Conservation (phyloP, 2,797 vertebrate genomes). For the Enteromius treurensis region DNA sequence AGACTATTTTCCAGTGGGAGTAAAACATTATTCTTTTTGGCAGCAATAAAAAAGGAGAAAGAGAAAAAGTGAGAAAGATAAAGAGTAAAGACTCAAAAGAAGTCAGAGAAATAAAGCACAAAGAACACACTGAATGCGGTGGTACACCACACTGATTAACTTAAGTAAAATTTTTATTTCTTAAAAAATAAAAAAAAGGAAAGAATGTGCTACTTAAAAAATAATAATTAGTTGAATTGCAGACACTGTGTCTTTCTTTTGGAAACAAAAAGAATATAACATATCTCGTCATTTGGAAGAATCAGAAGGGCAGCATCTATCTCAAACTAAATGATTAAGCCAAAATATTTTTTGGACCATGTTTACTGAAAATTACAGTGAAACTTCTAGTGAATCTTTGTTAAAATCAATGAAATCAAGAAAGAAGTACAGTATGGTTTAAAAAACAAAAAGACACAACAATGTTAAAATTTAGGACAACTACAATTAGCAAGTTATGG, state of each 20-base stretch:
- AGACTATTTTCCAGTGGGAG: constrained; percentile 30
- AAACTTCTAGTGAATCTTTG: constrained; percentile 15
- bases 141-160: constrained; percentile 47
- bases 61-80: constrained; percentile 13
- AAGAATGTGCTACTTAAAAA: constrained; percentile 10
- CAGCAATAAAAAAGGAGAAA: constrained; percentile 29
- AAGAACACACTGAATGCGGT: background rate
- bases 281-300: constrained; percentile 16
- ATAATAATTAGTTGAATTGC: constrained; percentile 23
- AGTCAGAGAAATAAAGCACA: constrained; percentile 26
- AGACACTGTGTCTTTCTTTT: constrained; percentile 35
- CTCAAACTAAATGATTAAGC: background rate
- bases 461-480: no score
- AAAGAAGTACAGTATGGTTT: background rate
- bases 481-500: background rate
- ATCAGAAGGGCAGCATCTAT: constrained; percentile 15
- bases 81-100: constrained; percentile 7
- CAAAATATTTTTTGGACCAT: constrained; percentile 6
- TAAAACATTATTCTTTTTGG: constrained; percentile 45
- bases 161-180: constrained; percentile 39
- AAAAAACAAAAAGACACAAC: background rate
- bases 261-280: constrained; percentile 28
- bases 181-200: background rate
- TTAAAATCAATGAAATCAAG: background rate
- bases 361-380: background rate